phyloP scores from a whole-genome alignment of 2,113 vertebrate genomes.

The Trochalopteron elliotii region DNA sequence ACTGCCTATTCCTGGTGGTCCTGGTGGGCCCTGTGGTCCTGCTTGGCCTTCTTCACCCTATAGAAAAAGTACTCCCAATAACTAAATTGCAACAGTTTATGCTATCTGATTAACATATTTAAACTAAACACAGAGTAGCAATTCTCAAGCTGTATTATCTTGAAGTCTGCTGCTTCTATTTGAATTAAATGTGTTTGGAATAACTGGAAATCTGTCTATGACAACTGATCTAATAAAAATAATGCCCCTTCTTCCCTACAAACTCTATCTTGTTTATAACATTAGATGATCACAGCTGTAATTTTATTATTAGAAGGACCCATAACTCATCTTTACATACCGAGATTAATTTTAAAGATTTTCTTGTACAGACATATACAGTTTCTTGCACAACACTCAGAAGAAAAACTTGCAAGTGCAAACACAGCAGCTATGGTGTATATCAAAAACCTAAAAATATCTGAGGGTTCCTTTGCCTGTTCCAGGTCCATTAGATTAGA shows the following conservation, averaged over 20 bases:
- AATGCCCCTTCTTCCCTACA: background rate
- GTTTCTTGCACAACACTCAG: background rate
- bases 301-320: background rate
- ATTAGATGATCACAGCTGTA: background rate
- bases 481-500: background rate
- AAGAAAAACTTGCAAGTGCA: background rate
- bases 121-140: background rate
- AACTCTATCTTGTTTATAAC: background rate
- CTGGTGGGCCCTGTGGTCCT: conserved; percentile 77
- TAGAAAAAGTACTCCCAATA: background rate
- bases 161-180: background rate
- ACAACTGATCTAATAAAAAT: background rate
- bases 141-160: background rate
- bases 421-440: background rate
- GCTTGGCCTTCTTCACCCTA: conserved; percentile 79
- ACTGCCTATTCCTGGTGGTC: conserved; percentile 65
- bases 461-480: background rate
- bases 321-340: background rate
- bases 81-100: background rate
- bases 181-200: background rate
- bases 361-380: background rate
- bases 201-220: background rate
- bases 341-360: background rate
- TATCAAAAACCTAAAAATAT: background rate
- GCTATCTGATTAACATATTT: background rate